Conservation (phyloP, 2,888 invertebrate genomes). For the Agriopis leucophaearia region DNA sequence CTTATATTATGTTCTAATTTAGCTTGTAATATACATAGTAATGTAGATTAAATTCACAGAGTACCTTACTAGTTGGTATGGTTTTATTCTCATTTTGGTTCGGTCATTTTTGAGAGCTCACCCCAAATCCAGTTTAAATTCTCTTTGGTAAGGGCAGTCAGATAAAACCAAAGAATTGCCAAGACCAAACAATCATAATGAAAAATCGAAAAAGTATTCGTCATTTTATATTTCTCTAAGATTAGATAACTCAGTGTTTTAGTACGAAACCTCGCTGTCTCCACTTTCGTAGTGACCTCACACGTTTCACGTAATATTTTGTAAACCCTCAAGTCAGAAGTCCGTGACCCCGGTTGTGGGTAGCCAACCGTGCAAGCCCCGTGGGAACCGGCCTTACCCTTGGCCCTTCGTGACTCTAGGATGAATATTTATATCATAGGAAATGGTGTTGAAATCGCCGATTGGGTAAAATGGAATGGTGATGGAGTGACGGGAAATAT, state of each 20-base stretch:
- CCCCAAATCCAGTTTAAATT: neutral
- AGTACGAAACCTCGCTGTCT: conserved; percentile 1
- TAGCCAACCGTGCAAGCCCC: conserved; percentile 52
- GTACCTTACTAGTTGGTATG: no score
- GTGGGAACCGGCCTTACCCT: conserved; percentile 56
- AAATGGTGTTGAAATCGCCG: conserved; percentile 31
- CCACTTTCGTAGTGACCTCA: conserved; percentile 15
- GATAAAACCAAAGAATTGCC: neutral
- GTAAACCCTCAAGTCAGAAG: conserved; percentile 33
- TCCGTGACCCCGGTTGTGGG: conserved; percentile 56
- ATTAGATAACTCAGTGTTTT: conserved; percentile 1
- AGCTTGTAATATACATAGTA: no score
- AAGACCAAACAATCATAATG: conserved; percentile 3
- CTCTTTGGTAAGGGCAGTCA: neutral
- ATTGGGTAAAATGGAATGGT: conserved; percentile 24
- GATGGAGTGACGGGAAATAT: conserved; percentile 18
- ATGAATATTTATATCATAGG: conserved; percentile 37
- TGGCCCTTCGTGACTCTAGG: conserved; percentile 34
- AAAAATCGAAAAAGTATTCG: neutral
- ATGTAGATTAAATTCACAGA: no score
- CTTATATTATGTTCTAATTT: no score
- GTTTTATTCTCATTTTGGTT: no score
- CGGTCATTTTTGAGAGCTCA: no score
- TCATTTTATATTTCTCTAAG: neutral
- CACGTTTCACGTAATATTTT: conserved; percentile 30